Percentiles rank a stretch among this genome's conserved stretches.
Evolutionary conservation across 1,140 invertebrate genomes (phyloP).

Genomic region (Cotesia glomerata): DNA sequence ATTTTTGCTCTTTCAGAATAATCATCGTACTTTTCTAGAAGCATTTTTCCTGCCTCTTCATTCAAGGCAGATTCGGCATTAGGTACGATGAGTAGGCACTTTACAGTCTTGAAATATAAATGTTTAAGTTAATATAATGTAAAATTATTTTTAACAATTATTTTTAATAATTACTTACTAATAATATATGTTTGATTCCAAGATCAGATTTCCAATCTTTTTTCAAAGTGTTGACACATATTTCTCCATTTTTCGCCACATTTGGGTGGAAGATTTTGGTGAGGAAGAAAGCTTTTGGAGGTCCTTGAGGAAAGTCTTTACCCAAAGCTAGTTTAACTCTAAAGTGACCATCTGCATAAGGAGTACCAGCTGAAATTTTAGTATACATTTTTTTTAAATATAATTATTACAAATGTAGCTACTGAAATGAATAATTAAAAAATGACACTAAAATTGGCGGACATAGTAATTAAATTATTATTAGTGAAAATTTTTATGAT

Average conservation of each 20-base stretch:
- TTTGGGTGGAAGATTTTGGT: constrained; percentile 99
- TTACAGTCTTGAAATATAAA: constrained; percentile 74
- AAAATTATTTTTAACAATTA: not conserved
- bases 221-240: constrained; percentile 96
- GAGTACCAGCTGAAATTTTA: constrained; percentile 75
- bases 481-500: no score
- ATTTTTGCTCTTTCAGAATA: constrained; percentile 89
- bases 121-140: constrained; percentile 9
- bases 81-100: constrained; percentile 91
- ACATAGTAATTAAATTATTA: no score
- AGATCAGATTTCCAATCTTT: constrained; percentile 97
- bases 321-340: constrained; percentile 88
- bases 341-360: constrained; percentile 84
- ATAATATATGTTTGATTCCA: constrained; percentile 93
- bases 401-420: not conserved
- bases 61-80: constrained; percentile 95
- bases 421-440: no score
- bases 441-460: no score
- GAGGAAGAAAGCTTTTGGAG: constrained; percentile 94
- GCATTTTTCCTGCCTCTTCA: constrained; percentile 90
- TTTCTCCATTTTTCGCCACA: constrained; percentile 92
- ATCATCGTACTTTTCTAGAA: constrained; percentile 90
- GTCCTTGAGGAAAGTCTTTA: constrained; percentile 91
- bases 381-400: no score
- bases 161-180: constrained; percentile 67